Base-by-base conservation (phyloP, 2,888 invertebrate species). In the Ellobium chinense region DNA sequence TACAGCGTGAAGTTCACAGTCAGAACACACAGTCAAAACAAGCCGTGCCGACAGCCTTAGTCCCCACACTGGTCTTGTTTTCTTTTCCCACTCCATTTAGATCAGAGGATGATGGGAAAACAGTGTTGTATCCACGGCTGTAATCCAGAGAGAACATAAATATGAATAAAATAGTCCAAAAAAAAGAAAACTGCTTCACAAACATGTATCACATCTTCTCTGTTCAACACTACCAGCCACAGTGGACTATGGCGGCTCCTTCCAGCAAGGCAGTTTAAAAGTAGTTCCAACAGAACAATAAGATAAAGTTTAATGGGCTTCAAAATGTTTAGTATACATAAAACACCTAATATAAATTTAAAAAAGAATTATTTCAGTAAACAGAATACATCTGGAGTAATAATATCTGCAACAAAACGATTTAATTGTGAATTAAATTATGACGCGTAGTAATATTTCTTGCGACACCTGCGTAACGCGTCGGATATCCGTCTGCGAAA, bases 231-330 rank as follows among this genome's bases (percentile, higher is more conserved):
- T 31, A 73, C 79, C 73, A 34, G 70, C 73, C 65, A 69, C 68
- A 75, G 68, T 31, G 27, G 58, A 74, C 76, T 83, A 81, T 83
- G 81, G 83, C 81, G 83, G 81, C 79, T 68, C 77, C 73, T 72
- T 83, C 80, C 81, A 76, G 62, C 83, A 80, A 66, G 83, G 76
- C 83, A 83, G 81, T 83, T 83, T 79, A 78, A 83, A 83, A 83
- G 82, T 83, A 83, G 83, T 83, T 70, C 83, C 39, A n/a, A n/a
- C n/a, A n/a, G n/a, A n/a, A n/a, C n/a, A n/a, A n/a, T n/a, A n/a
- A n/a, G n/a, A n/a, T n/a, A n/a, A n/a, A n/a, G n/a, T n/a, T n/a
- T n/a, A n/a, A n/a, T n/a, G n/a, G n/a, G n/a, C n/a, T n/a, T n/a
- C n/a, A n/a, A n/a, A n/a, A n/a, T n/a, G n/a, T n/a, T n/a, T n/a